phyloP scores from a whole-genome alignment of 2,113 vertebrate species.

The Mola mola region DNA sequence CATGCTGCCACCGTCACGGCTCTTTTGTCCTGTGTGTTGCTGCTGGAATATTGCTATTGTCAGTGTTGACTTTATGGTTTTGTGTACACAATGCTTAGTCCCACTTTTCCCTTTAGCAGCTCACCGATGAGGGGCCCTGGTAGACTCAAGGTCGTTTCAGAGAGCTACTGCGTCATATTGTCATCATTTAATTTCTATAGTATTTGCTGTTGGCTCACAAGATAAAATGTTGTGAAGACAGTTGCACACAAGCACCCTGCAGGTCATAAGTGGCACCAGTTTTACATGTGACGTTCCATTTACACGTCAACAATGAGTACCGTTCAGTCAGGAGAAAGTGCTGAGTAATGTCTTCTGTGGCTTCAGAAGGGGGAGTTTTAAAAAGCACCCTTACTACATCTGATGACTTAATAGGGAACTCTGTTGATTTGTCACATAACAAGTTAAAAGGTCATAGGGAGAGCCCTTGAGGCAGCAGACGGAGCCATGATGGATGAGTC shows the following conservation, averaged over 20 bases:
- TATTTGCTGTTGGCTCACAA: neutral
- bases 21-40: constrained; percentile 53
- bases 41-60: constrained; percentile 42
- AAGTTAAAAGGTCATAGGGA: too few species aligned
- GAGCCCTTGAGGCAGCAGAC: too few species aligned
- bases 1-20: constrained; percentile 17
- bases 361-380: neutral
- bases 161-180: constrained; percentile 1
- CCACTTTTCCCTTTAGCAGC: constrained; percentile 28
- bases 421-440: neutral
- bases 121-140: constrained; percentile 24
- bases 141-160: constrained; percentile 15
- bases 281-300: too few species aligned
- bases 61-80: constrained; percentile 63
- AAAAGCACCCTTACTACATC: too few species aligned
- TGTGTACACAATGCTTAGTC: constrained; percentile 45
- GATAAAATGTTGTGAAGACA: neutral
- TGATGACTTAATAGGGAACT: neutral
- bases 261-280: too few species aligned
- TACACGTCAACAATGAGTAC: neutral
- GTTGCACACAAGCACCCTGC: neutral
- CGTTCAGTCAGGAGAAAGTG: neutral
- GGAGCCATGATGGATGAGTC: too few species aligned
- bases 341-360: neutral
- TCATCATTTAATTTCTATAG: neutral